Base-by-base conservation (phyloP, 53 echinoderm and acorn worm genomes). In the Holothuria scabra region DNA sequence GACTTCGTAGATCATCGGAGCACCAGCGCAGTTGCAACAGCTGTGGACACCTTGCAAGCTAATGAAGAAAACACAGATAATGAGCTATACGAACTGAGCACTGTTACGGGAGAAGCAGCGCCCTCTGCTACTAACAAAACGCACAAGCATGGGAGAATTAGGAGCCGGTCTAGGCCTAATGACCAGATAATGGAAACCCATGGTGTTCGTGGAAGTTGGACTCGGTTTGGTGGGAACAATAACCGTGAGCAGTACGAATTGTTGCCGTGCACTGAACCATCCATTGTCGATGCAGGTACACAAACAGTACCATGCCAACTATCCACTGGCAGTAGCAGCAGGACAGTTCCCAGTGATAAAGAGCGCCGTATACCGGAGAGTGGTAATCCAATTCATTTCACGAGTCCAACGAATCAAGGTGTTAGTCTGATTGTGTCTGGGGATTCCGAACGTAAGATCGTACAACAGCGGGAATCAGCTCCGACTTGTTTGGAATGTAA, bases 161-260 rank as follows among this genome's bases (percentile, higher is more conserved):
- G 64, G 82, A 38, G 64, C 63, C 63, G 82, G 31, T 21, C 35
- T 18, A 61, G 23, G 22, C 65, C 82, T 61, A 64, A 63, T 64
- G 82, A 81, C 46, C 82, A 86, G 84, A 86, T 80, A 86, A 92
- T 92, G 90, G 95, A 95, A 88, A 84, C 88, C 88, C 92, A 87
- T 34, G 64, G 82, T 86, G 91, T 88, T 65, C 95, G 90, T 31
- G 85, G 95, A 74, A 90, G 89, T 67, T 92, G 92, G 92, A 79
- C 88, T 74, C 91, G 85, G 87, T 84, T 88, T 68, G 67, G 88
- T 74, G 81, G 84, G 25, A 70, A 91, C 85, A 78, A 91, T 90
- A 90, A 83, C 75, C 87, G 83, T 31, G 95, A 95, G 87, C 92
- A 95, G 80, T 95, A 95, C 92, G 95, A 95, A 88, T 87, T 95